These are phyloP conservation scores for Myrmecophaga tridactyla DNA, from an alignment of 2,113 vertebrate species.

Conservation along the genomic window DNA sequence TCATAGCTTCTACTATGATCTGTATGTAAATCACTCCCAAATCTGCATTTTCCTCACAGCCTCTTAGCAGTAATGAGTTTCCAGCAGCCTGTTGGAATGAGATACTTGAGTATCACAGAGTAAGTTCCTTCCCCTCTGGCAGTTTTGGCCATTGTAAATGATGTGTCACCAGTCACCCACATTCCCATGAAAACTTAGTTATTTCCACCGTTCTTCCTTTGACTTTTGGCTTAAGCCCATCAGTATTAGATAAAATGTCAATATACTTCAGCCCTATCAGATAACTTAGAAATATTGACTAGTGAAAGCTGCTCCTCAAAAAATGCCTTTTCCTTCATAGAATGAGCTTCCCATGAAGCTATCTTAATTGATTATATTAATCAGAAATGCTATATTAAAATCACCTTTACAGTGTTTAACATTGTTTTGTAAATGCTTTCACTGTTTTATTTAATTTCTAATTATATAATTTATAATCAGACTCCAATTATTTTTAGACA, in stretches of 20 bases:
- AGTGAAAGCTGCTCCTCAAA: background rate
- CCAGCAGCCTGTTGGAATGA: background rate
- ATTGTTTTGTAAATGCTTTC: conserved; percentile 40
- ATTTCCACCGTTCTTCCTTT: background rate
- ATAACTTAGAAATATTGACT: background rate
- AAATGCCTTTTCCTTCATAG: background rate
- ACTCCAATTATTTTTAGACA: conserved; percentile 3
- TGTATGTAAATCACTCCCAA: background rate
- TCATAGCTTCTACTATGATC: background rate
- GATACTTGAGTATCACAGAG: background rate
- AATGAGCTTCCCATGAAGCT: background rate
- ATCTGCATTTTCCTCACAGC: background rate
- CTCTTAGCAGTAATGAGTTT: background rate
- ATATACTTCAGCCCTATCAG: background rate
- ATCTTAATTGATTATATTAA: background rate
- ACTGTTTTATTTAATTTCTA: background rate
- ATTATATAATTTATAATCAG: conserved; percentile 39
- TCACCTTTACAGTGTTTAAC: background rate
- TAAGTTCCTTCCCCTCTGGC: background rate
- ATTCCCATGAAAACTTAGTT: background rate
- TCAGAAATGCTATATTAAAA: conserved; percentile 13
- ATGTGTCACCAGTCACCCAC: background rate
- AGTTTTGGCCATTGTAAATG: background rate
- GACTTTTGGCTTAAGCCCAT: background rate
- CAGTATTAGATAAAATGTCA: background rate